These are phyloP conservation scores for Hippocampus mohnikei DNA, from an alignment of 2,113 vertebrate genomes.

Conservation along the genomic window DNA sequence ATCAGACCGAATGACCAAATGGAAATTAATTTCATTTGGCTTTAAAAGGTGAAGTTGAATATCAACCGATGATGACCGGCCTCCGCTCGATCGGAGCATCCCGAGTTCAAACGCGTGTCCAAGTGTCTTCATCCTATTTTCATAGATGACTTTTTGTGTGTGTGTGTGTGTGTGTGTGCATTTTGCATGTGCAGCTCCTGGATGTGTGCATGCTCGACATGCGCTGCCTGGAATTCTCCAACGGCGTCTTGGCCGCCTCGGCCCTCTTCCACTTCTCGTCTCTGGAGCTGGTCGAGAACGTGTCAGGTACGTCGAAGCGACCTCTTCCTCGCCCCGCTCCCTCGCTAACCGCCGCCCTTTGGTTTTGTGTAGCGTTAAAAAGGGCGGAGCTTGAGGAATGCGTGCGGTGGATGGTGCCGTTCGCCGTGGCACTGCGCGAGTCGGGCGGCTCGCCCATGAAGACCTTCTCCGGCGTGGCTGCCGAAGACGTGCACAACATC, in stretches of 20 bases:
- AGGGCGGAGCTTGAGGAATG: slow-evolving; percentile 85
- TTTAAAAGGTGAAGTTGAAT: too few species aligned
- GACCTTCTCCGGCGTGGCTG: slow-evolving; percentile 78
- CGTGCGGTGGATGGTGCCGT: slow-evolving; percentile 92
- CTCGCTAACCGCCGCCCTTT: not conserved
- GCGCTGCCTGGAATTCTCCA: slow-evolving; percentile 84
- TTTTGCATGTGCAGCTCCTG: slow-evolving; percentile 73
- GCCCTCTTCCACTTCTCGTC: slow-evolving; percentile 96
- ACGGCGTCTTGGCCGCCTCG: slow-evolving; percentile 86
- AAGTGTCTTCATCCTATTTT: not conserved
- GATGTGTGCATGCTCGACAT: slow-evolving; percentile 90
- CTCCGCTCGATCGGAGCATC: too few species aligned
- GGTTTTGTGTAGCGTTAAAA: slow-evolving; percentile 75
- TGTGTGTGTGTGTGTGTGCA: not conserved
- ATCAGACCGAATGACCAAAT: too few species aligned
- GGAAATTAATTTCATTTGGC: too few species aligned
- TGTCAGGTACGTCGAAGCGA: slow-evolving; percentile 76
- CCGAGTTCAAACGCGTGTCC: too few species aligned
- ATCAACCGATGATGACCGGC: too few species aligned
- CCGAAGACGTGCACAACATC: slow-evolving; percentile 90
- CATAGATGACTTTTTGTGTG: not conserved
- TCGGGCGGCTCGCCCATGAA: slow-evolving; percentile 78
- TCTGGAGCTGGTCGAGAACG: slow-evolving; percentile 84
- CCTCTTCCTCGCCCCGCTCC: not conserved
- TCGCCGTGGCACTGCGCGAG: slow-evolving; percentile 85